A percentile compares a stretch with the other conserved stretches of the same genome.
These are phyloP conservation scores for Myotis davidii DNA, from an alignment of 2,113 vertebrate genomes.

Conservation along the genomic window DNA sequence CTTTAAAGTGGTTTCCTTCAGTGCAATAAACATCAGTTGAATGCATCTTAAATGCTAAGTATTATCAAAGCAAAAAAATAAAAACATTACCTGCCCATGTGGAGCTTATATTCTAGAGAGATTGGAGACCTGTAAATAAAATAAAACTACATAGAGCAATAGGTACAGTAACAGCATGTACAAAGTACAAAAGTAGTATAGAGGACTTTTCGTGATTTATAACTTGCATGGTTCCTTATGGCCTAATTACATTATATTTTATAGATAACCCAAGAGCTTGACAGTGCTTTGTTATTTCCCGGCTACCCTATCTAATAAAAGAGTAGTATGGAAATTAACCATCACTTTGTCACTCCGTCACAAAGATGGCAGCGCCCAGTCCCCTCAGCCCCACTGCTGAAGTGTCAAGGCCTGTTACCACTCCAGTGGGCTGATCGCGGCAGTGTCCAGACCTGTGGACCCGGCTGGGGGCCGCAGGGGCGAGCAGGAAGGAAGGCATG, in stretches of 20 bases:
- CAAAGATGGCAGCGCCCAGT: no score
- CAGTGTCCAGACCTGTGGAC: no score
- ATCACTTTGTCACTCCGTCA: no score
- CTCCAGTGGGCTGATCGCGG: no score
- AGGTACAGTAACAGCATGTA: not conserved
- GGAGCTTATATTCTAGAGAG: conserved; percentile 26
- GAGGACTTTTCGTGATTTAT: not conserved
- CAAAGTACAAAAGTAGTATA: not conserved
- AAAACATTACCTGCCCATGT: not conserved
- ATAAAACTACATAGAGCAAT: not conserved
- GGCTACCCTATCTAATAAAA: not conserved
- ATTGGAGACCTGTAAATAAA: not conserved
- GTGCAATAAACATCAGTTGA: not conserved
- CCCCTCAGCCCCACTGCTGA: no score
- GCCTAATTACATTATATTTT: not conserved
- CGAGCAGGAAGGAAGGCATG: no score
- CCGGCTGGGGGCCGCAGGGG: no score
- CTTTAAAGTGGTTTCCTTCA: conserved; percentile 4
- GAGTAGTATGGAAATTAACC: no score
- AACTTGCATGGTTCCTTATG: not conserved
- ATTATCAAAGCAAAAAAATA: not conserved
- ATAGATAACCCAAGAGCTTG: not conserved
- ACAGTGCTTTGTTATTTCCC: not conserved
- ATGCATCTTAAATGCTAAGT: not conserved
- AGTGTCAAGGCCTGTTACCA: no score